Evolutionary conservation across 2,113 vertebrate genomes (phyloP), one percentile per base, ranked within the genome.

Genomic region (Spea multiplicata): DNA sequence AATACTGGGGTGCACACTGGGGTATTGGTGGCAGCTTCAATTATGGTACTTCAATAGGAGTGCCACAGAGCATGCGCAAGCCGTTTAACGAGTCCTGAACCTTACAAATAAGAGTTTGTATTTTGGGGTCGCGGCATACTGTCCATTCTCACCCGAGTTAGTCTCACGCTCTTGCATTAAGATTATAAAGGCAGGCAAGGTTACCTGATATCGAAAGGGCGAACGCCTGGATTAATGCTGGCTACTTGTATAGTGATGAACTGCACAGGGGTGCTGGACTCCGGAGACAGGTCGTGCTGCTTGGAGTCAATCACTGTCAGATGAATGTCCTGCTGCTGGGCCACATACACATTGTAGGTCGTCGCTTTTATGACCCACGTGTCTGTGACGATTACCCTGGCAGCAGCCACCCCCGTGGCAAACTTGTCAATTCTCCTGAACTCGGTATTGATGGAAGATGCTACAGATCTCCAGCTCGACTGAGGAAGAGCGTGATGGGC

Each of bases 351-450:
- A 4, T 83, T 83, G 74, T 98, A 99, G 0, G 95, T 93, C 74
- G 95, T 94, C 81, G 95, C 96, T 87, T 98, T 90, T 84, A 95
- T 90, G 74, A 99, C 93, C 97, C 97, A 99, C 0, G 90, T 94
- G 88, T 99, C 96, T 0, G 97, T 99, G 10, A 98, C 91, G 0
- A 99, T 93, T 17, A 97, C 93, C 17, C 96, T 87, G 0, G 95
- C 95, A 46, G 94, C 95, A 0, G 94, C 91, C 0, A 89, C 91
- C 5, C 97, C 97, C 0, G 94, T 94, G 3, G 95, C 94, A 80
- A 99, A 98, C 86, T 98, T 99, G 79, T 99, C 97, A 0, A 99
- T 96, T 73, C 93, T 90, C 10, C 95, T 90, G 81, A 98, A 99
- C 86, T 99, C 97, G 0, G 83, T 94, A 84, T 98, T 95, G 88